A percentile compares a stretch with the other conserved stretches of the same genome.
Evolutionary conservation across 2,797 vertebrate genomes (phyloP).

Genomic region (Alosa sapidissima): DNA sequence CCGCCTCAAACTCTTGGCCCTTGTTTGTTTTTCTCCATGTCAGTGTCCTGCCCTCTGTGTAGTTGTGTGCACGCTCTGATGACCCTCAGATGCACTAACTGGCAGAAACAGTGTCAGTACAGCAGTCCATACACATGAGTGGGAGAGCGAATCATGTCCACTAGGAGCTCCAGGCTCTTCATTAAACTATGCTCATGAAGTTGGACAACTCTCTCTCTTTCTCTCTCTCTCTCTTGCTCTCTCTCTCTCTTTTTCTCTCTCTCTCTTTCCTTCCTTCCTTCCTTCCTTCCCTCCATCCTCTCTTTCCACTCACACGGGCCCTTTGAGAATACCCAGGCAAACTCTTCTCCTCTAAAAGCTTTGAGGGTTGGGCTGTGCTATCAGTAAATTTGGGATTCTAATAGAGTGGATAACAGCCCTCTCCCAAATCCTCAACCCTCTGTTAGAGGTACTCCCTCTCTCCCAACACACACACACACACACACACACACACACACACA

Average conservation of each 20-base stretch:
- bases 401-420: background rate
- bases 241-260: background rate
- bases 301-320: background rate
- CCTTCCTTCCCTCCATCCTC: background rate
- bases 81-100: background rate
- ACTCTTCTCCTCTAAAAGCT: background rate
- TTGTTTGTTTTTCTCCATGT: background rate
- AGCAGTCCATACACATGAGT: background rate
- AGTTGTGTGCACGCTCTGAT: background rate
- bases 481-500: background rate
- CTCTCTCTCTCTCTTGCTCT: background rate
- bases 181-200: background rate
- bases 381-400: slow-evolving; percentile 13
- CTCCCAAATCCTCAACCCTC: background rate
- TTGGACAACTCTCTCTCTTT: background rate
- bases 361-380: background rate
- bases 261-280: background rate
- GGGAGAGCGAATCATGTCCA: no score
- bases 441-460: background rate
- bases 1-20: background rate
- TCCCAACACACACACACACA: background rate
- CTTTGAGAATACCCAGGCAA: background rate
- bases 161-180: background rate
- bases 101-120: background rate
- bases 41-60: no score